Base-by-base conservation (phyloP, 2,113 vertebrate genomes). In the Thamnaconus septentrionalis region DNA sequence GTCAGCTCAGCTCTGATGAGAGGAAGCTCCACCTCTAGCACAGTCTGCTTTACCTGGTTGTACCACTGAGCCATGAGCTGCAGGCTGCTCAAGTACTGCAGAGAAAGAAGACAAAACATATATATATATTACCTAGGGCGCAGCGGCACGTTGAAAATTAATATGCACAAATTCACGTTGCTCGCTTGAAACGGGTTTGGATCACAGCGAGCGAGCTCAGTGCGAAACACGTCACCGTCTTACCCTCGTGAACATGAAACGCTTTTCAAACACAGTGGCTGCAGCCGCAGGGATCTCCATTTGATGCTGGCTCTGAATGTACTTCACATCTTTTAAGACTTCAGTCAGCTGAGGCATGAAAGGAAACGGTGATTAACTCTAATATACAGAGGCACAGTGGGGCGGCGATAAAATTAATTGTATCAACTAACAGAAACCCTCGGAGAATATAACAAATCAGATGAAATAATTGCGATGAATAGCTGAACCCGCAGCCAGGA, bases 251-350 rank as follows among this genome's bases (percentile, higher is more conserved):
- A 95, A 89, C 51, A 66, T 87, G 8, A 87, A 83, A 66, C 79
- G 93, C 69, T 92, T 93, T 49, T 92, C 69, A 78, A 91, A 93
- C 56, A 95, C 68, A 56, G 80, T 53, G 64, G 92, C 64, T 7
- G 92, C 93, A 64, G 88, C 91, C 75, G 76, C 77, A 10, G 94
- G 93, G 56, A 95, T 89, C 53, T 80, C 72, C 7, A 81, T 59
- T 31, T 91, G 85, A 73, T 88, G 74, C 48, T 93, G 75, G 64
- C 88, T 87, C 68, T 91, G 87, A 65, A 95, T 85, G 47, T 94
- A 92, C 60, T 92, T 94, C 48, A 95, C 91, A 70, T 95, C 94
- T 80, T 91, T 93, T 66, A 94, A 80, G 42, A 95, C 81, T 66
- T 84, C 90, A 54, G 91, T 82, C 51, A 93, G 80, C 91, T 94